Evolutionary conservation across 1,140 invertebrate genomes (phyloP).

Genomic region (Platorchestia sp.): DNA sequence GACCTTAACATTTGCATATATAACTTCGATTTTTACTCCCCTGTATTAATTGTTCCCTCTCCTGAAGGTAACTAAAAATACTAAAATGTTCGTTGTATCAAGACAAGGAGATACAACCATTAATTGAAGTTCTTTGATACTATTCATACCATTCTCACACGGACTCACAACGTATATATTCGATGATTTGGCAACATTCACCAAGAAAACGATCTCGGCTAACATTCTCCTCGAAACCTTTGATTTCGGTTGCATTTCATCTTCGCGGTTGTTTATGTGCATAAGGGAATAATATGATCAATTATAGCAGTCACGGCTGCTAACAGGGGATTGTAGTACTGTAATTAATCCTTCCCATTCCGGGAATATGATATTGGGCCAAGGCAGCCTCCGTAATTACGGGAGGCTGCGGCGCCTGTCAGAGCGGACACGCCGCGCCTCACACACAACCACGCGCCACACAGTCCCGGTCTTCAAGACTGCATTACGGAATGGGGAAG

Average conservation of each 20-base stretch:
- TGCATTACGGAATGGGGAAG: neutral
- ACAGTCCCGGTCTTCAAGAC: neutral
- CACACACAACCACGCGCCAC: neutral
- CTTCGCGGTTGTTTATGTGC: neutral
- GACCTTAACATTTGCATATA: too few species aligned
- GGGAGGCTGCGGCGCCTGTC: neutral
- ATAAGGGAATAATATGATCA: neutral
- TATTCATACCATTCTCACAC: neutral
- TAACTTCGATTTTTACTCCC: neutral
- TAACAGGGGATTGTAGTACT: neutral
- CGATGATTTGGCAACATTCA: neutral
- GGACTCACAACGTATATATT: neutral
- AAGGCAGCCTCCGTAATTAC: neutral
- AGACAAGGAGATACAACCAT: neutral
- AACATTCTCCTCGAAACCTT: neutral
- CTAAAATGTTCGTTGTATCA: neutral
- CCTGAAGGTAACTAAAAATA: neutral
- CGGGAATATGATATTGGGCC: neutral
- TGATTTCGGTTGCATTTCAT: neutral
- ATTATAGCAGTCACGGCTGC: neutral
- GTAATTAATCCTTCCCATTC: neutral
- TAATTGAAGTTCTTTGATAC: neutral
- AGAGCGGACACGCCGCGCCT: neutral
- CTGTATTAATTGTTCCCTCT: neutral
- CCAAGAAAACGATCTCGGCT: neutral